Evolutionary conservation across 2,113 vertebrate species (phyloP).

Genomic region (Xenopus laevis): DNA sequence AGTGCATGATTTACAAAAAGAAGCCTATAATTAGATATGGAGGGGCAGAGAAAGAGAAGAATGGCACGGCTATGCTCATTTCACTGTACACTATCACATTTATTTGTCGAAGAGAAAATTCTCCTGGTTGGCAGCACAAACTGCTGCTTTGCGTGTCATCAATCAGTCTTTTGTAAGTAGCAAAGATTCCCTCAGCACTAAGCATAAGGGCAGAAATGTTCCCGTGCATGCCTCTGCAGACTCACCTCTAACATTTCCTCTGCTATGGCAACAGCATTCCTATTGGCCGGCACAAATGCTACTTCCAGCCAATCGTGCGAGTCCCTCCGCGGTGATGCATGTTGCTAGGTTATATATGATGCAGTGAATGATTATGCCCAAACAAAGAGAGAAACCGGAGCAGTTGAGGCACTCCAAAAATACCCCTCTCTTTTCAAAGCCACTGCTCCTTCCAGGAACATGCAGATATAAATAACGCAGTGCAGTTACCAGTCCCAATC

Average conservation of each 20-base stretch:
- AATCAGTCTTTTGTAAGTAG: constrained; percentile 38
- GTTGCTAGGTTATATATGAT: constrained; percentile 89
- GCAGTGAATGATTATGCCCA: constrained; percentile 80
- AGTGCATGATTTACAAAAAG: not conserved
- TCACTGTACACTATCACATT: not conserved
- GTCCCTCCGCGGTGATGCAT: constrained; percentile 80
- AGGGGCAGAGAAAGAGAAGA: constrained; percentile 24
- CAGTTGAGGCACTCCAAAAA: constrained; percentile 55
- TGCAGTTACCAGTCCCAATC: constrained; percentile 42
- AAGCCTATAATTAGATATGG: constrained; percentile 8
- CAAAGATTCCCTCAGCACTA: constrained; percentile 32
- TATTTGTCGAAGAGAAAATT: constrained; percentile 3
- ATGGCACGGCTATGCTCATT: not conserved
- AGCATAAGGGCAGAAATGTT: constrained; percentile 42
- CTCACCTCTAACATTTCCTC: constrained; percentile 71
- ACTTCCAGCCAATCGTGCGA: constrained; percentile 78
- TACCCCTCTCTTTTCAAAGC: constrained; percentile 49
- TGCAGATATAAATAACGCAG: constrained; percentile 59
- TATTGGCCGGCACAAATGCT: constrained; percentile 78
- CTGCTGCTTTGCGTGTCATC: constrained; percentile 23
- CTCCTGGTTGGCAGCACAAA: not conserved
- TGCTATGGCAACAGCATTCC: constrained; percentile 82
- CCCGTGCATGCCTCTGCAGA: constrained; percentile 44
- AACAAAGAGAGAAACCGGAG: constrained; percentile 67
- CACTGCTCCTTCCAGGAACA: constrained; percentile 55